Base-by-base conservation (phyloP, 37 sponge, comb jelly and placozoan species). In the Bolinopsis microptera region DNA sequence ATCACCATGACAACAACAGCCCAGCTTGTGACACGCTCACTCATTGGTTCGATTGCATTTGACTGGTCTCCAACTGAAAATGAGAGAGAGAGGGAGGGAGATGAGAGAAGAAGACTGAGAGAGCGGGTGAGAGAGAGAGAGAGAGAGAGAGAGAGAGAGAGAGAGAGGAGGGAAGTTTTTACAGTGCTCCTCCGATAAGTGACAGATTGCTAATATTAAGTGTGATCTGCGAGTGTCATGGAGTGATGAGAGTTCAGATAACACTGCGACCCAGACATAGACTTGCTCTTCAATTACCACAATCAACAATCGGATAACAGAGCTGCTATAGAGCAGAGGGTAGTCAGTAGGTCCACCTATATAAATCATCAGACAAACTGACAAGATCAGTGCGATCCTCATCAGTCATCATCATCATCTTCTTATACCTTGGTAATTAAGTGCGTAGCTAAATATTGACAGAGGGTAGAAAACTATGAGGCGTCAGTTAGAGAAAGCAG, bases 141-240 rank as follows among this genome's bases (percentile, higher is more conserved):
- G 75, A 72, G 75, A 72, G 26, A 72, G 26, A 72, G 75, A 72
- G 75, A 28, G 61, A 48, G 61, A 48, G 61, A 48, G 61, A 48
- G 61, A 48, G 61, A 48, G 61, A 48, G 61, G 13, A 13, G 13
- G 13, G 61, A 48, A 48, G 9, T 48, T 48, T 48, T 48, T 48
- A 48, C 61, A 48, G 61, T 48, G 61, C 61, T 48, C 61, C 61
- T 48, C 61, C 61, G 61, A 48, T 48, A 48, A 48, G 61, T 48
- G 61, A 48, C 61, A 48, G 61, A 48, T 48, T 18, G 61, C 61
- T 48, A 48, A 48, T 48, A 48, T 48, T 48, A 48, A 48, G 61
- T 48, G 61, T 48, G 61, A 48, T 48, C 61, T 48, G 9, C 61
- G n/a, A 18, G 9, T 48, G 13, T 48, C 61, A 13, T 48, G 61